phyloP scores from a whole-genome alignment of 2,113 vertebrate genomes.

The Pterocles orientalis region DNA sequence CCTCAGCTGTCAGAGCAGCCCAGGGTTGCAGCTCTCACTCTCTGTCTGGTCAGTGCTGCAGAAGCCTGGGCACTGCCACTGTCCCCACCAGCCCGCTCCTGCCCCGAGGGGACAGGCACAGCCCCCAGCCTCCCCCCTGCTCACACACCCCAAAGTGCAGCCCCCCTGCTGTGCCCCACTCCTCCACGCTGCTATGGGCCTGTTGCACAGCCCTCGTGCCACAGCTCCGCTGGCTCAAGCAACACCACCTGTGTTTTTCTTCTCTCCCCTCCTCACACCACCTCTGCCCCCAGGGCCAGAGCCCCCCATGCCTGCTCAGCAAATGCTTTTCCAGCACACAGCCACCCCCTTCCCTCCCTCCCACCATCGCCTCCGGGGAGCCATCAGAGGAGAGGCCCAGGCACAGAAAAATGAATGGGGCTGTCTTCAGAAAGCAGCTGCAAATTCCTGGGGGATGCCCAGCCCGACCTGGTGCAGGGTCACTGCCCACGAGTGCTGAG shows the following conservation, averaged over 20 bases:
- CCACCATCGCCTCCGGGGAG: neutral
- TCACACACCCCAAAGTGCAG: neutral
- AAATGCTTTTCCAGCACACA: slow-evolving; percentile 55
- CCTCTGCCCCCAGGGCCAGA: neutral
- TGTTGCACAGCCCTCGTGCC: neutral
- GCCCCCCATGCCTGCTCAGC: neutral
- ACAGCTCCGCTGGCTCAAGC: neutral
- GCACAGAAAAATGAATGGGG: neutral
- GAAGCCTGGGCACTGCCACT: neutral
- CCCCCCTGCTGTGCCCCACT: neutral
- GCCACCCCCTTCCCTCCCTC: neutral
- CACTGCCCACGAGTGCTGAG: neutral
- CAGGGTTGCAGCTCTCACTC: accelerated
- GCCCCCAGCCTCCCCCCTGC: neutral
- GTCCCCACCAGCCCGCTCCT: neutral
- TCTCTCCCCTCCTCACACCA: neutral
- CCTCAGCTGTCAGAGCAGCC: neutral
- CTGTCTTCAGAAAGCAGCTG: slow-evolving; percentile 62
- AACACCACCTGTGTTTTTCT: slow-evolving; percentile 63
- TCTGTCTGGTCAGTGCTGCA: accelerated
- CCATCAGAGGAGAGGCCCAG: slow-evolving; percentile 28
- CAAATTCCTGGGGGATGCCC: slow-evolving; percentile 50
- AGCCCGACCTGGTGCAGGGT: neutral
- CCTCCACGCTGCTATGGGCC: accelerated
- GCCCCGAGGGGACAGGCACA: neutral